Base-by-base conservation (phyloP, 2,888 invertebrate species). In the Hylaea fasciaria region DNA sequence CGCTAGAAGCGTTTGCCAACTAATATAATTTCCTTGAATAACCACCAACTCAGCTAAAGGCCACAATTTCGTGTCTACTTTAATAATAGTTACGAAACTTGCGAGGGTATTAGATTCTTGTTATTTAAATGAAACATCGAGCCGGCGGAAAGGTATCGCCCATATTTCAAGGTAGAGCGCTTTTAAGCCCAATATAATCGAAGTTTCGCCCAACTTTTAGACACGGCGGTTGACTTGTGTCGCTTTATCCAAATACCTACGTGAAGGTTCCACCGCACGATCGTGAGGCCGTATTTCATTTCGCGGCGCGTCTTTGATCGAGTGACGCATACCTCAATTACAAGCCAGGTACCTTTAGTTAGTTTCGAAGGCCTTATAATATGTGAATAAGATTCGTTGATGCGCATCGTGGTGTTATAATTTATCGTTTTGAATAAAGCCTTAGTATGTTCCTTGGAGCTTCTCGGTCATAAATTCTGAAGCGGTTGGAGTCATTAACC, bases 131-230 rank as follows among this genome's bases (percentile, higher is more conserved):
- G 76, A 68, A 75, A 74, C 68, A 64, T 72, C 71, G 66, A 70
- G 70, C 74, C 71, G 66, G 56, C 65, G 68, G 65, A 55, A 69
- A 74, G 74, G 66, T 76, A 69, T 70, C 72, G 73, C 70, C 76
- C 81, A 87, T 86, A 89, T 89, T 89, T 89, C 85, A 89, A 83
- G 86, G 85, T 81, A 87, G 83, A 83, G 76, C 77, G 85, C 76
- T 60, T 78, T 69, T 77, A 71, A 80, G 73, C 71, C 73, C 77
- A 73, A 82, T 81, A 78, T 84, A 81, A 81, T 82, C 79, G 77
- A 86, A 90, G 84, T 88, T 88, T 78, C 66, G 68, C 77, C 73
- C 71, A 82, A 86, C 78, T 85, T 86, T 78, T 66, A 69, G 79
- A 72, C 70, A 77, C 76, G 76, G 83, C 69, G 84, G 85, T 78